These are phyloP conservation scores for Gastrophryne carolinensis DNA, from an alignment of 2,797 vertebrate species.

Conservation along the genomic window DNA sequence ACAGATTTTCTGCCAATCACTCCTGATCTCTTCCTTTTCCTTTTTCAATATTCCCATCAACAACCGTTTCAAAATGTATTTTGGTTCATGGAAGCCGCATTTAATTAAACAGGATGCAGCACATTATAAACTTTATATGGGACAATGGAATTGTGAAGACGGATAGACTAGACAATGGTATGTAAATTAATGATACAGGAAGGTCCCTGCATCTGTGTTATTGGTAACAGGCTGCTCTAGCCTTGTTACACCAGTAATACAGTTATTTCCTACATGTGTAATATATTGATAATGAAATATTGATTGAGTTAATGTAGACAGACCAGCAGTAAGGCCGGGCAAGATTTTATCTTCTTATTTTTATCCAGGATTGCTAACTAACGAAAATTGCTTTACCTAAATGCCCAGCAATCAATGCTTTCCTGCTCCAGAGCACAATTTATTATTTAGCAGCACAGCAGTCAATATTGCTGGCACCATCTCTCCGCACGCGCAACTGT, in stretches of 20 bases:
- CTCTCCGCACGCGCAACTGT: slow-evolving; percentile 1
- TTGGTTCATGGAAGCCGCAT: too few species aligned
- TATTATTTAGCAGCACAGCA: slow-evolving; percentile 31
- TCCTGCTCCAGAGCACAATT: slow-evolving; percentile 38
- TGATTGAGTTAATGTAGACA: slow-evolving; percentile 30
- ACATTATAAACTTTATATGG: too few species aligned
- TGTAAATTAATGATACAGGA: too few species aligned
- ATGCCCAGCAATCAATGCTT: slow-evolving; percentile 41
- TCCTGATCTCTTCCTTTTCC: too few species aligned
- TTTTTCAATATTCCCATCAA: too few species aligned
- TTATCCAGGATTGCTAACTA: slow-evolving; percentile 14
- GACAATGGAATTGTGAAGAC: too few species aligned
- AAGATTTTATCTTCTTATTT: neutral
- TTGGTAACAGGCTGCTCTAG: neutral
- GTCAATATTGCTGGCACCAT: slow-evolving; percentile 29
- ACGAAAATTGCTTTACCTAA: slow-evolving; percentile 1
- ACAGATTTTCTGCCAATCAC: too few species aligned
- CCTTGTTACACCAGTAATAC: neutral
- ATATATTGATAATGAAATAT: slow-evolving; percentile 20
- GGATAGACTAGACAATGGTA: too few species aligned
- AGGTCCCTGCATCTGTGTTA: neutral
- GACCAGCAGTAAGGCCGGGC: neutral
- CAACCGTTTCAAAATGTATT: too few species aligned
- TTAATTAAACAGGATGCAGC: too few species aligned
- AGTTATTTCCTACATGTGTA: slow-evolving; percentile 1